These are phyloP conservation scores for Heliconius ethilla DNA, from an alignment of 2,888 invertebrate genomes.

Conservation along the genomic window DNA sequence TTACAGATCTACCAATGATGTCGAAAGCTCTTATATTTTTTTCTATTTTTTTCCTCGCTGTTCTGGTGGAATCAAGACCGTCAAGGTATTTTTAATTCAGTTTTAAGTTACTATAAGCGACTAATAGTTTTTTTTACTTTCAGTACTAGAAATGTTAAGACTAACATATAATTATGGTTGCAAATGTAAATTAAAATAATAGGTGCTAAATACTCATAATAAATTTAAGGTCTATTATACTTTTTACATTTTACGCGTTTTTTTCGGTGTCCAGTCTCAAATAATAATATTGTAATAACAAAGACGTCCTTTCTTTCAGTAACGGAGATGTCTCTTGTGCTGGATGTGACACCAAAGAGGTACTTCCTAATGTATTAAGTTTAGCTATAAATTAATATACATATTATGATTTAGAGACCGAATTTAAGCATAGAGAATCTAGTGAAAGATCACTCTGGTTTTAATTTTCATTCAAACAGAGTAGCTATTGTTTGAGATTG, in stretches of 20 bases:
- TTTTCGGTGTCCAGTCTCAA: too few relatives aligned
- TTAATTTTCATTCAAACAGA: too few relatives aligned
- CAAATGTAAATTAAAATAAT: too few relatives aligned
- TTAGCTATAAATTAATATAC: background rate
- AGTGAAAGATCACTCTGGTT: too few relatives aligned
- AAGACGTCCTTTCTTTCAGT: background rate
- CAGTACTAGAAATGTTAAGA: background rate
- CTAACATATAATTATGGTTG: background rate
- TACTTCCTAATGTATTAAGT: background rate
- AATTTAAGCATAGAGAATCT: too few relatives aligned
- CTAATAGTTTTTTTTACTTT: background rate
- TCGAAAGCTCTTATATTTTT: background rate
- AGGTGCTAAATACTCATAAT: too few relatives aligned
- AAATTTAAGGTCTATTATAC: too few relatives aligned
- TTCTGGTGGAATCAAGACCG: slow-evolving; percentile 9
- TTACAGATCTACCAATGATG: background rate
- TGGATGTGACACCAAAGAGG: background rate
- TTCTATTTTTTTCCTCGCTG: background rate
- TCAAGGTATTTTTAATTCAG: background rate
- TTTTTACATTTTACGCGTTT: too few relatives aligned
- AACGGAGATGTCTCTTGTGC: background rate
- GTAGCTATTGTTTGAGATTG: too few relatives aligned
- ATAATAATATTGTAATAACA: background rate
- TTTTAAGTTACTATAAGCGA: background rate
- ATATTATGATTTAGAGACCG: too few relatives aligned